Evolutionary conservation across 2,888 invertebrate species (phyloP).

Genomic region (Spodoptera picta): DNA sequence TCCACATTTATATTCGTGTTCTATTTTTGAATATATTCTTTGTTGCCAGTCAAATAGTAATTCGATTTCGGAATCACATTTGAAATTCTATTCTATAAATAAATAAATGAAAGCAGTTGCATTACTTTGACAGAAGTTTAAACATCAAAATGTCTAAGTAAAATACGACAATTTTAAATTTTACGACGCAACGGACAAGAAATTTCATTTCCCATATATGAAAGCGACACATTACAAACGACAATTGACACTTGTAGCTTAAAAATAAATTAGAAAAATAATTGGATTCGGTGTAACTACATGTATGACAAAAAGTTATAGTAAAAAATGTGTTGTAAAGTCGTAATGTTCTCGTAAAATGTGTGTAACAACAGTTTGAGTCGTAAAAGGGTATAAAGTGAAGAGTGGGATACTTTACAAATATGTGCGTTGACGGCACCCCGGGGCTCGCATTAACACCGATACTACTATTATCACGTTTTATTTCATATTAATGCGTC

Average conservation of each 20-base stretch:
- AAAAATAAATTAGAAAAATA: conserved; percentile 60
- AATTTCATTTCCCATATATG: conserved; percentile 38
- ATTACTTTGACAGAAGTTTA: conserved; percentile 27
- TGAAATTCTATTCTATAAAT: conserved; percentile 13
- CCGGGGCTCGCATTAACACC: conserved; percentile 60
- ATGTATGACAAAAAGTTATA: conserved; percentile 31
- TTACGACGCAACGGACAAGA: conserved; percentile 27
- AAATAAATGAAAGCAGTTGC: conserved; percentile 21
- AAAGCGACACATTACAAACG: conserved; percentile 39
- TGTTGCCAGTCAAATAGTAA: conserved; percentile 9
- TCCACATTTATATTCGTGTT: conserved; percentile 19
- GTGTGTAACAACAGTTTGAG: conserved; percentile 39
- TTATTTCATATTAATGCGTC: conserved; percentile 49
- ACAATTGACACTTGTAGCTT: conserved; percentile 54
- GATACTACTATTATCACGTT: conserved; percentile 58
- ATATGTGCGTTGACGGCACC: conserved; percentile 60
- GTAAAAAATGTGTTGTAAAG: conserved; percentile 38
- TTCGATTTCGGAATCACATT: conserved; percentile 13
- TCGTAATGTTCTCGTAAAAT: conserved; percentile 47
- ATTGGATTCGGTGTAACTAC: conserved; percentile 49
- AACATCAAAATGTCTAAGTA: conserved; percentile 42
- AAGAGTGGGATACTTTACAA: conserved; percentile 41
- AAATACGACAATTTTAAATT: conserved; percentile 44
- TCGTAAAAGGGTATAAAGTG: conserved; percentile 42
- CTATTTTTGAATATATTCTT: conserved; percentile 32